Evolutionary conservation across 2,113 vertebrate species (phyloP), one percentile per base, ranked within the genome.

Genomic region (Odocoileus hemionus): DNA sequence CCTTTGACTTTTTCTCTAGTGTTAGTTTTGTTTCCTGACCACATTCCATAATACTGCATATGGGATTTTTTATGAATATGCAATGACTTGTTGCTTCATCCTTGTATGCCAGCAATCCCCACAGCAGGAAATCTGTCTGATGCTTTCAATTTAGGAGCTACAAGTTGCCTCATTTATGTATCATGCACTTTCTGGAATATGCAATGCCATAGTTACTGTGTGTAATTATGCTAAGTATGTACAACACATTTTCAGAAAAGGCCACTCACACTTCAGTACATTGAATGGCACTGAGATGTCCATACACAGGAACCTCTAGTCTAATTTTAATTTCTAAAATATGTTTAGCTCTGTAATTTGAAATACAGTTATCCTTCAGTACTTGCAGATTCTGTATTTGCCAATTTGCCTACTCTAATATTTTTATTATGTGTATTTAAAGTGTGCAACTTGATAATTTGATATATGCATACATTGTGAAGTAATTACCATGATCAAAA

Each of bases 391-490:
- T 85, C 10, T 74, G 0, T 45, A 23, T 57, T 82, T 86, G 9
- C 25, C 58, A 80, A 92, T 50, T 74, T 6, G n/a, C 9, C 4
- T 43, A 58, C 15, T 93, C 14, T 39, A 45, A 17, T 16, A 70
- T 90, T 95, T 89, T 87, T 52, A 87, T 58, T 87, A n/a, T 92
- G 13, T 58, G 17, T 57, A 10, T 80, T 86, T 91, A 26, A 85
- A n/a, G 1, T 58, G 50, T 61, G 60, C 5, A 90, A 50, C 5
- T 21, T 90, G 45, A 76, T 85, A n/a, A 84, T 84, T 90, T 84
- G 33, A 17, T 76, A n/a, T 60, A 43, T 76, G 19, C 39, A 76
- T 39, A 30, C 43, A 52, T 58, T 76, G 14, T 90, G n/a, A 85
- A 52, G 39, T 84, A 60, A 43, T 52, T 55, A 25, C 43, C n/a